Evolutionary conservation across 1,140 invertebrate species (phyloP), one percentile per base, ranked within the genome.

Genomic region (Dufourea novaeangliae): DNA sequence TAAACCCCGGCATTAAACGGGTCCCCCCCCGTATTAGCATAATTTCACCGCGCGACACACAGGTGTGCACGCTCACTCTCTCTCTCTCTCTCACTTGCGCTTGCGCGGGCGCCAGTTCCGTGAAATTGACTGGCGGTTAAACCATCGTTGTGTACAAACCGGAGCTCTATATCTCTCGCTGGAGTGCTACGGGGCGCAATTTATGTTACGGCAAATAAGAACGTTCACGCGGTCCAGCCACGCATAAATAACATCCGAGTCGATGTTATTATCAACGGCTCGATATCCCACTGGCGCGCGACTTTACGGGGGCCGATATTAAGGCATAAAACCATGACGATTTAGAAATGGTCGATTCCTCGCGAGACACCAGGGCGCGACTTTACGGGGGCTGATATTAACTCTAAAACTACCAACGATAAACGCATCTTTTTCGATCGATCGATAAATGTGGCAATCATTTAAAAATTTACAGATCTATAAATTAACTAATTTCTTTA

Each of bases 61-160:
- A 74, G 69, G 70, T 82, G 70, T 34, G 73, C 46, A 63, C 39
- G 71, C n/a, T n/a, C n/a, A n/a, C n/a, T n/a, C n/a, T n/a, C n/a
- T n/a, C n/a, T n/a, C n/a, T n/a, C n/a, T n/a, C n/a, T n/a, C n/a
- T n/a, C n/a, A n/a, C n/a, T n/a, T n/a, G n/a, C n/a, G n/a, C n/a
- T n/a, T n/a, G n/a, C 20, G 7, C 12, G 39, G 4, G 5, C 79
- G 69, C 29, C 39, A 22, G 37, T 27, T 27, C 52, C 52, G 44
- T 62, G 69, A 72, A 72, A 72, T 72, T 37, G 44, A 44, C 41
- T 72, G 25, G 54, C 56, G n/a, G 37, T 68, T 68, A 34, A 39
- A 34, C 22, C 29, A 37, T 68, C 66, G n/a, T n/a, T n/a, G n/a
- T n/a, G 27, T 8, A 34, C 27, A 14, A 12, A n/a, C 17, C 56